Conservation (phyloP, 2,797 vertebrate species). For the Chaunax sp. region DNA sequence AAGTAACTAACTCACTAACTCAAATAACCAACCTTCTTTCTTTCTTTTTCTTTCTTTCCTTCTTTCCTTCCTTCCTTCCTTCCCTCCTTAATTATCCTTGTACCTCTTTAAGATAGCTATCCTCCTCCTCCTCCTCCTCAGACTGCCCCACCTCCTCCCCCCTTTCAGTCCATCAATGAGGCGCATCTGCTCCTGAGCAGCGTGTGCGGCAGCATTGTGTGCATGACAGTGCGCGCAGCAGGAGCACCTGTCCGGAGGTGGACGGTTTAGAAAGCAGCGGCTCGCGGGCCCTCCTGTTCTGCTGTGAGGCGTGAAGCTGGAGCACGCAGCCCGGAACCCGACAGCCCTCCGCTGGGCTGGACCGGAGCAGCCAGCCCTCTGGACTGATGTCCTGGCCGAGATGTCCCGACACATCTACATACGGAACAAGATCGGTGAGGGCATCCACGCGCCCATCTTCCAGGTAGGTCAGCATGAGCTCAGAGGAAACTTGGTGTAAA, state of each 20-base stretch:
- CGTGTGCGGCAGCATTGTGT: constrained; percentile 21
- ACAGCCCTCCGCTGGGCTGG: constrained; percentile 82
- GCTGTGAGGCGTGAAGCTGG: constrained; percentile 79
- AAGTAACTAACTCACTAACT: too few species aligned
- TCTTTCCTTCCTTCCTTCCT: too few species aligned
- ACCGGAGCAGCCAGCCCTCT: constrained; percentile 84
- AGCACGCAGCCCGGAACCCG: constrained; percentile 80
- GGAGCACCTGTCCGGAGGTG: constrained; percentile 22
- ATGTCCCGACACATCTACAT: constrained; percentile 92
- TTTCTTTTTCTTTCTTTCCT: too few species aligned
- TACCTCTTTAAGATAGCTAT: too few species aligned
- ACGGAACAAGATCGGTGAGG: constrained; percentile 89
- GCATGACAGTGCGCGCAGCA: constrained; percentile 26
- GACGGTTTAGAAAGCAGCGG: background rate
- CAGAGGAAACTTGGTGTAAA: too few species aligned
- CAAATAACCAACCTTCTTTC: too few species aligned
- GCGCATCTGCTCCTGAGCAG: constrained; percentile 53
- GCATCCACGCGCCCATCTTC: constrained; percentile 88
- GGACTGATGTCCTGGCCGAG: constrained; percentile 87
- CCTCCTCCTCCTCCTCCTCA: background rate
- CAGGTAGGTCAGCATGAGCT: constrained; percentile 79
- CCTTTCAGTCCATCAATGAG: constrained; percentile 40
- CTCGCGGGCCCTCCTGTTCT: constrained; percentile 39
- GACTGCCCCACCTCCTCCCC: too few species aligned
- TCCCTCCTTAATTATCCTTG: too few species aligned